Conservation (phyloP, 2,113 vertebrate genomes). For the Corythornis cristatus region DNA sequence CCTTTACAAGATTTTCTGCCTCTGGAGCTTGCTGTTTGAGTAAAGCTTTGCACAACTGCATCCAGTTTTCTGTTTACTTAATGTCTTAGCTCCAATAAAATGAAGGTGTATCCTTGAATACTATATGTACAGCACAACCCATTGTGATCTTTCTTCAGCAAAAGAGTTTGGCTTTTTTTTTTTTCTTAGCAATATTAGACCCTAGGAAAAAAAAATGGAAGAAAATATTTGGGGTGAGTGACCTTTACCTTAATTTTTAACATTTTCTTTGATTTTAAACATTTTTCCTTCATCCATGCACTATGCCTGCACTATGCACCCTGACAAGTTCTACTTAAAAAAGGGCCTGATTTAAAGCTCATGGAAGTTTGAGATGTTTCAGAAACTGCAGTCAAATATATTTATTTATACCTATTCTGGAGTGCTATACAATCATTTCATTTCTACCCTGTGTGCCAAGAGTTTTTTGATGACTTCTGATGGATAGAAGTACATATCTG, state of each 20-base stretch:
- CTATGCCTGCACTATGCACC: not conserved
- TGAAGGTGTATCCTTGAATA: constrained; percentile 35
- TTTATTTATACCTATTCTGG: not conserved
- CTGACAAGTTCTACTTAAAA: not conserved
- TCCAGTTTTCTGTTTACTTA: constrained; percentile 29
- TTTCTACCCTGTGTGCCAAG: not conserved
- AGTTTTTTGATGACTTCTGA: not conserved
- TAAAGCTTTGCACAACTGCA: not conserved
- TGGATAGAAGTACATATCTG: not conserved
- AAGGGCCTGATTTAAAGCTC: not conserved
- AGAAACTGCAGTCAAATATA: not conserved
- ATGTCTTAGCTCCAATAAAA: not conserved
- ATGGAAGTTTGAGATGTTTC: not conserved
- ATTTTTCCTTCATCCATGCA: not conserved
- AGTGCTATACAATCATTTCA: not conserved
- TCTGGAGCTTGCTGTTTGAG: not conserved
- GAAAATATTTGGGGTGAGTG: not conserved
- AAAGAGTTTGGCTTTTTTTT: not conserved
- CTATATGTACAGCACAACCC: rapidly evolving
- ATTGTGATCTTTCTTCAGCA: not conserved
- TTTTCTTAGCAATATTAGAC: not conserved
- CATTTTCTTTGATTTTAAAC: not conserved
- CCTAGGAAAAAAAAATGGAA: not conserved
- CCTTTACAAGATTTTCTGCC: constrained; percentile 15
- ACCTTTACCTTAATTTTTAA: not conserved